Base-by-base conservation (phyloP, 2,888 invertebrate genomes). In the Bruchidius siliquastri region DNA sequence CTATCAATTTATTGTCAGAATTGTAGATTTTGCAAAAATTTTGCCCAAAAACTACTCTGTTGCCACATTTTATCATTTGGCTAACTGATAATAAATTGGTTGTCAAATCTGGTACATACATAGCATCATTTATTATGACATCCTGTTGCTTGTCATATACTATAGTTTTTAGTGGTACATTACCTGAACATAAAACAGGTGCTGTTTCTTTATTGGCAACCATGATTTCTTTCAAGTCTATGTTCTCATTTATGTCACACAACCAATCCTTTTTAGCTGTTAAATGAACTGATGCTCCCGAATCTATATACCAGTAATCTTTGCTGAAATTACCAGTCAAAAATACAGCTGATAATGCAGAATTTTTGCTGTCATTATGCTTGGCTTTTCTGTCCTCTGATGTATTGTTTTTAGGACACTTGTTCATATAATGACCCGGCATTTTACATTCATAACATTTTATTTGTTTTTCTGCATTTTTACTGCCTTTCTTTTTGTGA, bases 271-370 rank as follows among this genome's bases (percentile, higher is more conserved):
- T 74, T n/a, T 71, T 32, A 13, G 75, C 72, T n/a, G 79, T 79
- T 26, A 79, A 71, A 75, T 80, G 79, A 3, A 68, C 70, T 75
- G 78, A 81, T 13, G 81, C 81, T 8, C 81, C 82, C 2, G 78
- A 79, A 69, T 83, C 80, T 2, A 82, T 70, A 26, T 81, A 82
- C 75, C 77, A 82, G 66, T 81, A 80, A 3, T 67, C 22, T 69
- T 78, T 79, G 30, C 75, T 74, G 67, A 73, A 78, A 2, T 74
- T 22, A 0, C 74, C 77, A 49, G 22, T 71, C 21, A 73, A 22
- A 68, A 75, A 75, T 18, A 74, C 72, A 13, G 69, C 74, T 69
- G 68, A 74, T 20, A 74, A 75, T 20, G 73, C 73, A 70, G 73
- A 73, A 20, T 70, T 21, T 1, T 49, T 18, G 3, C 6, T 1